phyloP scores from a whole-genome alignment of 2,888 invertebrate species.

The Linnaemya tessellans region DNA sequence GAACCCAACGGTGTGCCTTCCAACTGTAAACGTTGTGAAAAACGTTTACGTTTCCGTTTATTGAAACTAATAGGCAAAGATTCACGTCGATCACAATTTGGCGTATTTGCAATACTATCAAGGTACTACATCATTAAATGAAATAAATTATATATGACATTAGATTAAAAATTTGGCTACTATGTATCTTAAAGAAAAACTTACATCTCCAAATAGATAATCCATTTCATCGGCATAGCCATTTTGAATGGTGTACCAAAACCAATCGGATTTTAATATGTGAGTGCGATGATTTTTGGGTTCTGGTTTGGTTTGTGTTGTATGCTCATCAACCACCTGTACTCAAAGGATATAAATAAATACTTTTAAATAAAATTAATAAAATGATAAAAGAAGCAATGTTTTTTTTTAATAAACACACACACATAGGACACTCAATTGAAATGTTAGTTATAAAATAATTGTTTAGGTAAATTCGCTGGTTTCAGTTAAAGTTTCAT shows the following conservation, averaged over 20 bases:
- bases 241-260: constrained; percentile 99
- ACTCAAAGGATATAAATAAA: constrained; percentile 63
- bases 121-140: constrained; percentile 78
- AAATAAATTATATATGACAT: not conserved
- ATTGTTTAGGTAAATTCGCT: not conserved
- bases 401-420: constrained; percentile 2
- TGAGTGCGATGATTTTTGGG: constrained; percentile 88
- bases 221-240: constrained; percentile 96
- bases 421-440: not conserved
- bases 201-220: constrained; percentile 93
- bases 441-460: not conserved
- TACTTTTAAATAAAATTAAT: not conserved
- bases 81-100: constrained; percentile 84
- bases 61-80: constrained; percentile 84
- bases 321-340: constrained; percentile 93
- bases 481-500: not conserved
- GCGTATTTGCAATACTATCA: constrained; percentile 83
- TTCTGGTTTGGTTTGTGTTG: constrained; percentile 88
- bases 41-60: constrained; percentile 92
- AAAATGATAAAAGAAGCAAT: no score
- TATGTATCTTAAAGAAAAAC: constrained; percentile 79
- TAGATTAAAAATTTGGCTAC: not conserved
- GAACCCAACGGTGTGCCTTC: constrained; percentile 83
- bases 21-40: constrained; percentile 83
- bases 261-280: constrained; percentile 97